A percentile compares a stretch with the other conserved stretches of the same genome.
Evolutionary conservation across 2,797 vertebrate species (phyloP).

Genomic region (Heliangelus exortis): DNA sequence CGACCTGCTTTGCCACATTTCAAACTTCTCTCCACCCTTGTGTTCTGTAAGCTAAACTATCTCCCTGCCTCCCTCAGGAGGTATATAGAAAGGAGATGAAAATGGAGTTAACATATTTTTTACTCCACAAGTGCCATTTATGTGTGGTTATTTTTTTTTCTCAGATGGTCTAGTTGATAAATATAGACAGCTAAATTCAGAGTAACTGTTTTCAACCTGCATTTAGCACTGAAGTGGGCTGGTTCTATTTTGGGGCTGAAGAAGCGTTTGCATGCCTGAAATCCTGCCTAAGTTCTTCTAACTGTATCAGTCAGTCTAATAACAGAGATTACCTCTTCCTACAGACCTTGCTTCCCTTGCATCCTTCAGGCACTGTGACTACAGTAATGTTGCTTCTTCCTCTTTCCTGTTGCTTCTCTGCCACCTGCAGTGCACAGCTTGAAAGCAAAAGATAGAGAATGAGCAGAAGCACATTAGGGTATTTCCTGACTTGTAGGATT

Average conservation of each 20-base stretch:
- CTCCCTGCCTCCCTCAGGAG: neutral
- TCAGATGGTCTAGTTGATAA: conserved; percentile 49
- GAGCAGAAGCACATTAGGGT: neutral
- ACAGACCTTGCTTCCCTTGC: neutral
- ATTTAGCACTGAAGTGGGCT: conserved; percentile 47
- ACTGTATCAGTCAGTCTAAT: conserved; percentile 42
- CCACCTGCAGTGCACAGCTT: conserved; percentile 52
- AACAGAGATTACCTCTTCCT: conserved; percentile 55
- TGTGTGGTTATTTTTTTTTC: neutral
- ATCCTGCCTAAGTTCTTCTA: conserved; percentile 21
- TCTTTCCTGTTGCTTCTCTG: conserved; percentile 38
- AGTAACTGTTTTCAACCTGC: conserved; percentile 40
- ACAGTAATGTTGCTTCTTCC: rapidly evolving
- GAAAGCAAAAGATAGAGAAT: neutral
- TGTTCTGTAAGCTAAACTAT: conserved; percentile 34
- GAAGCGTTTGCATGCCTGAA: conserved; percentile 2
- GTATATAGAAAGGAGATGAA: conserved; percentile 14
- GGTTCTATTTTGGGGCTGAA: conserved; percentile 44
- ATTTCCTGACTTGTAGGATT: neutral
- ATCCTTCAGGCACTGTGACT: neutral
- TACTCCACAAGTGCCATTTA: conserved; percentile 17
- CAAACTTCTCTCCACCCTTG: neutral
- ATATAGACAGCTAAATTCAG: conserved; percentile 60
- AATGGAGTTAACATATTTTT: conserved; percentile 29
- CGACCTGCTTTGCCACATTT: neutral